phyloP scores from a whole-genome alignment of 2,888 invertebrate genomes.

The Nesidiocoris tenuis region DNA sequence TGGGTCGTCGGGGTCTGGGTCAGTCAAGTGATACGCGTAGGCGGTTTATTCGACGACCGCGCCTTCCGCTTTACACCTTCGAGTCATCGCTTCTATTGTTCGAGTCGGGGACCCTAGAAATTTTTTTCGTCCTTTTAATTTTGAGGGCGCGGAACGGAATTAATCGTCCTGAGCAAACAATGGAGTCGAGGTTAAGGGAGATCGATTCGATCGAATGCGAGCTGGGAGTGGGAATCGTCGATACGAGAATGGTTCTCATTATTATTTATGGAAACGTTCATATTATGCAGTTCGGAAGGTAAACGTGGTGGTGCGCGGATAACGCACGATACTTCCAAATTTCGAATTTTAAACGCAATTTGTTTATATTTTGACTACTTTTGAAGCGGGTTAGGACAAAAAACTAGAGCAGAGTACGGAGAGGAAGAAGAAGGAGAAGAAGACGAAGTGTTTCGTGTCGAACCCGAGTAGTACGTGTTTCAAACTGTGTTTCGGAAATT shows the following conservation, averaged over 20 bases:
- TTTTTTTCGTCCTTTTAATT: neutral
- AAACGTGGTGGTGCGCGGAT: too few relatives aligned
- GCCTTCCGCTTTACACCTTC: neutral
- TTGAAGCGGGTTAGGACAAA: too few relatives aligned
- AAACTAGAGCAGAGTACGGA: too few relatives aligned
- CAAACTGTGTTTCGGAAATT: too few relatives aligned
- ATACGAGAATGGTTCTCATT: neutral
- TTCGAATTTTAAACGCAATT: too few relatives aligned
- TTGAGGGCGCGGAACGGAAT: neutral
- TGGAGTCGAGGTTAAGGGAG: neutral
- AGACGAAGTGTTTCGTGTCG: too few relatives aligned
- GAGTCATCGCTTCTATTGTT: neutral
- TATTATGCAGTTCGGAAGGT: too few relatives aligned
- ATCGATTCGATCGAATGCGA: neutral
- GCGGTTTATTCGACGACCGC: neutral
- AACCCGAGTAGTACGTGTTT: too few relatives aligned
- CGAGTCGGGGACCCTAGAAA: neutral
- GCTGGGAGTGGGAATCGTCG: neutral
- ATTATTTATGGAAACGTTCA: too few relatives aligned
- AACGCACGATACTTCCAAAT: too few relatives aligned
- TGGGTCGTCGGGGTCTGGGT: neutral
- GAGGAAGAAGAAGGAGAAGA: too few relatives aligned
- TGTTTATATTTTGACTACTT: too few relatives aligned
- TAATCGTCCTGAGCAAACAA: neutral
- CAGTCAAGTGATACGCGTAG: neutral